Base-by-base conservation (phyloP, 1,140 invertebrate species). In the Drosophila sproati region DNA sequence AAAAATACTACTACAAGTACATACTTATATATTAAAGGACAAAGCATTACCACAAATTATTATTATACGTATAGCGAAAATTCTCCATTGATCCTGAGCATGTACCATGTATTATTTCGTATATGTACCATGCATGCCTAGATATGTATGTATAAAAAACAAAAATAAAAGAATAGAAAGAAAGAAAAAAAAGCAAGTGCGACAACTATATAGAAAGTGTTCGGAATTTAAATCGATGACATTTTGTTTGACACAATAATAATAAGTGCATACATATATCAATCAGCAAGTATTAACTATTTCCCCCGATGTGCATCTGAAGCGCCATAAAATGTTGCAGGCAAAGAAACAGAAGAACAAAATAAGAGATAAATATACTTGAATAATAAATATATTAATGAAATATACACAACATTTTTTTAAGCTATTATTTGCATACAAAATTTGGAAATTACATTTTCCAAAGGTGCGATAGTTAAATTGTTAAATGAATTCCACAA, bases 401-500 rank as follows among this genome's bases (percentile, higher is more conserved):
- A 70, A 64, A 71, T 76, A 71, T 64, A 75, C 60, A 62, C 57
- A 62, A 48, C 12, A 50, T 31, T 54, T 59, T 83, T 83, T 86
- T 72, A 57, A 66, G 60, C 57, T 62, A 56, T 75, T 71, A 72
- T 86, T 77, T 85, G 82, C 82, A 78, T 87, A 68, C 45, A 32
- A 59, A 55, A 50, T 62, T 87, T 79, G 76, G 78, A 88, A 69
- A 70, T 60, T 48, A 28, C 55, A 56, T 78, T 87, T 73, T 67
- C 55, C 50, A 70, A 69, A 67, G 80, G 62, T 83, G 85, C 83
- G 79, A 87, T 88, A 87, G 83, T 87, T 87, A 87, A 87, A 80
- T 80, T 87, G 83, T 87, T 87, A 87, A 87, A 87, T 72, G 37
- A 87, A 87, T 87, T 87, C 73, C 72, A 82, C 73, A 59, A 82